Base-by-base conservation (phyloP, 2,888 invertebrate genomes). In the Cheilosia impressa region DNA sequence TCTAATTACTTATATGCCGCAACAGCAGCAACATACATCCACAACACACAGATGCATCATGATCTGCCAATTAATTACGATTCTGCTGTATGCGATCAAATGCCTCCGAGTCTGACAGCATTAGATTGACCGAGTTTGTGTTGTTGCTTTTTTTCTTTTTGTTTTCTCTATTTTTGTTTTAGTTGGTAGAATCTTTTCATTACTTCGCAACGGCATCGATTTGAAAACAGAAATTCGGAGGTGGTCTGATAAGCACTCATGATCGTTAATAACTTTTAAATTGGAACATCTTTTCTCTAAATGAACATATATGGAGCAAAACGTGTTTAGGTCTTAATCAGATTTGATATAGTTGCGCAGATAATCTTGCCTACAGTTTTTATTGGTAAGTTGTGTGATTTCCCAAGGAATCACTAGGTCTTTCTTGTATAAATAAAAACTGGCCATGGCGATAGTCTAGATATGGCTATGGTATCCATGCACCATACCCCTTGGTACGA, bases 51-150 rank as follows among this genome's bases (percentile, higher is more conserved):
- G 53, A 53, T 68, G 53, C 24, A n/a, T 78, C 79, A 79, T 72
- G 79, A 79, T 66, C 79, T 65, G 62, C 62, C 77, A 81, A 85
- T 81, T 85, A 77, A 77, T 81, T 76, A 77, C 77, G 63, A 85
- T 63, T 76, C 72, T 66, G 38, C 17, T 45, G 27, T 62, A 15
- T 17, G 73, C 24, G 71, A 77, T 72, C 66, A 60, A 38, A 75
- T 84, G 79, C 79, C 80, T 80, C 43, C 24, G 52, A 65, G 81
- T 80, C 81, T 72, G 76, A 68, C 81, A 77, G 81, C 62, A 57
- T 68, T 31, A 55, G 81, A 34, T 72, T 81, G 85, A 85, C 81
- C 85, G 85, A 85, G 76, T 81, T 84, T 73, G 19, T 17, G 4
- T 13, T 22, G 31, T 31, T 9, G 43, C 57, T 68, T 27, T 3